A percentile compares a stretch with the other conserved stretches of the same genome.
phyloP scores from a whole-genome alignment of 2,888 invertebrate genomes.

The Drosophila flavopinicola region DNA sequence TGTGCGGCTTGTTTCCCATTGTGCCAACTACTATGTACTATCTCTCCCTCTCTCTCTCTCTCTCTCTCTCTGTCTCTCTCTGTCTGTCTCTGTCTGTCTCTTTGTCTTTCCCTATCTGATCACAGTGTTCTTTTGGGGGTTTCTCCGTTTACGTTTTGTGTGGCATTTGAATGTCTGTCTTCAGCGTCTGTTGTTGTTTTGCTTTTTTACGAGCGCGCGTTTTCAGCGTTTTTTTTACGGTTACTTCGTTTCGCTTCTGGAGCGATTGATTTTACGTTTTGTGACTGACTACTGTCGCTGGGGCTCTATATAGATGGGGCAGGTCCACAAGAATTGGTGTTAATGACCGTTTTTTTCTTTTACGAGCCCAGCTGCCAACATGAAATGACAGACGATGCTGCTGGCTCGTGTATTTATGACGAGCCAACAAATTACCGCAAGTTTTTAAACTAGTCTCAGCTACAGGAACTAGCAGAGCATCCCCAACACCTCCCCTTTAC shows the following conservation, averaged over 20 bases:
- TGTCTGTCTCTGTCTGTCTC: neutral
- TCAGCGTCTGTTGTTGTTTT: slow-evolving; percentile 37
- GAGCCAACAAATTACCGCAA: slow-evolving; percentile 42
- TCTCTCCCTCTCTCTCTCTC: slow-evolving; percentile 6
- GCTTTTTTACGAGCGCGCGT: slow-evolving; percentile 55
- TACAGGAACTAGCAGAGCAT: slow-evolving; percentile 9
- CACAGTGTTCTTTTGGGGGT: slow-evolving; percentile 9
- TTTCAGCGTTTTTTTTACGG: slow-evolving; percentile 51
- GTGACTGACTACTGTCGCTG: slow-evolving; percentile 2
- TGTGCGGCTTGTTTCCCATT: slow-evolving; percentile 74
- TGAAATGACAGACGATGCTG: slow-evolving; percentile 35
- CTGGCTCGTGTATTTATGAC: slow-evolving; percentile 25
- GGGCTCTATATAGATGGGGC: slow-evolving; percentile 1
- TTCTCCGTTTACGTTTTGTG: slow-evolving; percentile 52
- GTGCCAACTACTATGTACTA: slow-evolving; percentile 34
- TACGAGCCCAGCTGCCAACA: slow-evolving; percentile 43
- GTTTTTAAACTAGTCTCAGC: slow-evolving; percentile 11
- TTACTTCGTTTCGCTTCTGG: slow-evolving; percentile 57
- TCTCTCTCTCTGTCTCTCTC: neutral
- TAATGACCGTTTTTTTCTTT: slow-evolving; percentile 40
- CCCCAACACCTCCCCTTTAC: neutral
- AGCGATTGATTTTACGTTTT: slow-evolving; percentile 61
- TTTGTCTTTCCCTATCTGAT: slow-evolving; percentile 2
- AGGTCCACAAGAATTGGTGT: slow-evolving; percentile 44
- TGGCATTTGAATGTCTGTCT: slow-evolving; percentile 62